phyloP scores from a whole-genome alignment of 2,113 vertebrate genomes.

The Peromyscus californicus region DNA sequence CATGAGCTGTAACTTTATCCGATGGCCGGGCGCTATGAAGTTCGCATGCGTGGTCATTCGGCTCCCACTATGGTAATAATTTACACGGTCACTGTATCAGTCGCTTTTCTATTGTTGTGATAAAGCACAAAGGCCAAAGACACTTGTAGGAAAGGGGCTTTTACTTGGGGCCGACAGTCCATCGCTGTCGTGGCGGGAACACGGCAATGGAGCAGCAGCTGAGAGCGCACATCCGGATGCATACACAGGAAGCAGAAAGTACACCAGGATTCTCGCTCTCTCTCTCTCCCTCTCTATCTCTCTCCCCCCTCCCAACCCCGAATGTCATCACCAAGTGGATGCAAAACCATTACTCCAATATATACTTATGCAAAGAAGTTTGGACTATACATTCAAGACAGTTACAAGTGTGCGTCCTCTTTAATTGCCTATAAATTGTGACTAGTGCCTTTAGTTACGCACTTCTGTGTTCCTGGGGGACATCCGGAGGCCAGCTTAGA shows the following conservation, averaged over 20 bases:
- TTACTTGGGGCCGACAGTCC: background rate
- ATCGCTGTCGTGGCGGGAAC: background rate
- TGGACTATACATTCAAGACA: background rate
- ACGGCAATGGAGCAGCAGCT: too few relatives aligned
- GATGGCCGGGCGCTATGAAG: background rate
- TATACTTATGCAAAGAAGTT: constrained; percentile 38
- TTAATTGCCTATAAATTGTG: constrained; percentile 7
- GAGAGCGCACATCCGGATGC: background rate
- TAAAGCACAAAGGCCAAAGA: background rate
- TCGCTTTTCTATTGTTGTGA: background rate
- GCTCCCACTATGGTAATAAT: background rate
- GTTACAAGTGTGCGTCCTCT: constrained; percentile 44
- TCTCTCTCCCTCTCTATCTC: background rate
- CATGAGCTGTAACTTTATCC: background rate
- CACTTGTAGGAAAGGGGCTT: background rate
- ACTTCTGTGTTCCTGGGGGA: background rate
- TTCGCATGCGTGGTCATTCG: background rate
- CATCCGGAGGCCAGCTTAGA: background rate
- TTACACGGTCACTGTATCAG: background rate
- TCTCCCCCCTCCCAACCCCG: too few relatives aligned
- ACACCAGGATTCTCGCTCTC: background rate
- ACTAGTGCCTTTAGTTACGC: background rate
- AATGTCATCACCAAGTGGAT: background rate
- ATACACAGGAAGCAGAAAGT: background rate
- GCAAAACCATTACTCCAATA: constrained; percentile 20